Base-by-base conservation (phyloP, 1,140 invertebrate genomes). In the Chymomyza costata region DNA sequence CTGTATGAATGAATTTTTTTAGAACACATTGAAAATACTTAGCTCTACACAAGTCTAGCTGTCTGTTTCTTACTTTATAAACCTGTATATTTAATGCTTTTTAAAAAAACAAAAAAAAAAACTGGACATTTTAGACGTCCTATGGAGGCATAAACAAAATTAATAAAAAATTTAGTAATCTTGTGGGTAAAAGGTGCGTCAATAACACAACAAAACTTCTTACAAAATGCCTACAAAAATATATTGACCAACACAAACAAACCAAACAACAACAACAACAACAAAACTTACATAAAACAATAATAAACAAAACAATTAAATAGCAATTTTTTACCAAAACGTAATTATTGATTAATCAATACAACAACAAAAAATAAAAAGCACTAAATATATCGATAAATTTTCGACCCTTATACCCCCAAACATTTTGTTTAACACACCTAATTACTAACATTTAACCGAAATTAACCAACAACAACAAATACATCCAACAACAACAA, bases 361-460 rank as follows among this genome's bases (percentile, higher is more conserved):
- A 46, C 68, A 83, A 63, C 74, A 83, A 83, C 83, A 83, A 83
- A 46, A 71, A 83, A 63, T 80, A 83, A 83, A 83, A 83, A 83
- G 81, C 81, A 83, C 81, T 83, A 83, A 83, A 83, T 83, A 83
- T 83, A 54, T 51, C 35, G 3, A 13, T 43, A 17, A 45, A 45
- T 21, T 34, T 32, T 34, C 35, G 28, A 10, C 32, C 34, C 10
- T 25, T 25, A 58, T 48, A 39, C 43, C 34, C 37, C 35, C 44
- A 59, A 54, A 19, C 45, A 48, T 64, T 56, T 66, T 70, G 71
- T 71, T 66, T 78, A 78, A 78, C 71, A 54, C 67, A 80, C 50
- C 62, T 67, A 62, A 60, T 61, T 76, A 76, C 69, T 76, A 82
- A 70, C 65, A 73, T 69, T 82, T 82, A 82, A 82, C 74, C 59